Evolutionary conservation across 2,113 vertebrate species (phyloP), one percentile per base, ranked within the genome.

Genomic region (Pipra filicauda): DNA sequence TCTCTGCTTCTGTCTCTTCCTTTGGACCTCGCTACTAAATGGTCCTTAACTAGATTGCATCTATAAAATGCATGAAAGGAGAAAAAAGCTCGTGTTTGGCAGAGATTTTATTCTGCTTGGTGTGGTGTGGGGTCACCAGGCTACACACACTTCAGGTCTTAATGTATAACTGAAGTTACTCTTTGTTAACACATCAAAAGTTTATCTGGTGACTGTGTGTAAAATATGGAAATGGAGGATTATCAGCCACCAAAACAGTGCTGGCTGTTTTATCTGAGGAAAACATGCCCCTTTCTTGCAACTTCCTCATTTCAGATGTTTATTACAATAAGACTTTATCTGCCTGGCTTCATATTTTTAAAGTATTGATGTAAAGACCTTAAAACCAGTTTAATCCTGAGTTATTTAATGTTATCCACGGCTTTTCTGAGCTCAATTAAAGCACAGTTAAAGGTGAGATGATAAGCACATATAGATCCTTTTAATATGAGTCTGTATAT

Each of bases 231-330:
- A 91, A 93, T 71, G 86, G 88, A 67, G 16, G 24, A 76, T 74
- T 83, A 88, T 82, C 73, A 52, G 54, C 41, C 61, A 78, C 86
- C 66, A 83, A 71, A 94, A 80, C 31, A 64, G 43, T 6, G 49
- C 69, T 79, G 44, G 31, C 35, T 85, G 12, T 20, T 94, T 88
- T 83, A 85, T 78, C 86, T 93, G 92, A 73, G 95, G 95, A 96
- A 91, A 88, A 85, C 49, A 11, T 85, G 73, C 24, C 39, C 39
- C 59, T 54, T 93, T 89, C 66, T 65, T 70, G 35, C 62, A 91
- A 91, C 95, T 96, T 96, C 96, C 94, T 94, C 92, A 94, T 96
- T 96, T 95, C 8, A 88, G 67, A 11, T 94, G 64, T 92, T 91
- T 88, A 58, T 90, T 87, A 51, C 65, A 91, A 76, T 49, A 13